These are phyloP conservation scores for Platorchestia sp. DNA, from an alignment of 1,140 invertebrate genomes.

Conservation along the genomic window DNA sequence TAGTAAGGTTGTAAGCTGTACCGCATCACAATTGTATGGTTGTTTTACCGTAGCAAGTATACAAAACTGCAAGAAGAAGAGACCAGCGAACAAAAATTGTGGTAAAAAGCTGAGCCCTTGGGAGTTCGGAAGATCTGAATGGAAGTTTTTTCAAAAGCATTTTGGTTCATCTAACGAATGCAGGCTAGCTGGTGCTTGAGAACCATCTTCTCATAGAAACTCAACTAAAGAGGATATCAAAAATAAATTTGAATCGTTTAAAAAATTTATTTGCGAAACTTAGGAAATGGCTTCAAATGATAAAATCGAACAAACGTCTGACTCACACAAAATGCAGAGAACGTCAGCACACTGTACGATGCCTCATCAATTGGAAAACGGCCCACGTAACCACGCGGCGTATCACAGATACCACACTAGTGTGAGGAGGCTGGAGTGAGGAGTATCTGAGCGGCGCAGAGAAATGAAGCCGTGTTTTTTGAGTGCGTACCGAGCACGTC, in stretches of 20 bases:
- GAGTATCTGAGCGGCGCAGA: neutral
- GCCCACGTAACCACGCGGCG: neutral
- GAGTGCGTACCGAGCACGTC: neutral
- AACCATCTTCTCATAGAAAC: neutral
- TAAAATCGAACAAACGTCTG: neutral
- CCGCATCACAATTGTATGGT: neutral
- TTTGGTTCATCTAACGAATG: neutral
- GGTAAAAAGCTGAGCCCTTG: neutral
- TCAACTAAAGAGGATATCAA: neutral
- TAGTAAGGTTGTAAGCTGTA: neutral
- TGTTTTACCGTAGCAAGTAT: neutral
- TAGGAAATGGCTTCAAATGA: neutral
- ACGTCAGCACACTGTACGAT: neutral
- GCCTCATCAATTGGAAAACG: neutral
- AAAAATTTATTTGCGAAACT: neutral
- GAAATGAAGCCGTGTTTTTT: neutral
- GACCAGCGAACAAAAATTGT: neutral
- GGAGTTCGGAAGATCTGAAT: neutral
- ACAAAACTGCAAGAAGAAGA: neutral
- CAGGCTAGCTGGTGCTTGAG: neutral
- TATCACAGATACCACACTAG: neutral
- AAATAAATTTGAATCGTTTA: neutral
- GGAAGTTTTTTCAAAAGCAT: neutral
- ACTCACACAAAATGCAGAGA: neutral
- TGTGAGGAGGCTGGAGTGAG: neutral